Evolutionary conservation across 2,113 vertebrate genomes (phyloP).

Genomic region (Tringa solitaria): DNA sequence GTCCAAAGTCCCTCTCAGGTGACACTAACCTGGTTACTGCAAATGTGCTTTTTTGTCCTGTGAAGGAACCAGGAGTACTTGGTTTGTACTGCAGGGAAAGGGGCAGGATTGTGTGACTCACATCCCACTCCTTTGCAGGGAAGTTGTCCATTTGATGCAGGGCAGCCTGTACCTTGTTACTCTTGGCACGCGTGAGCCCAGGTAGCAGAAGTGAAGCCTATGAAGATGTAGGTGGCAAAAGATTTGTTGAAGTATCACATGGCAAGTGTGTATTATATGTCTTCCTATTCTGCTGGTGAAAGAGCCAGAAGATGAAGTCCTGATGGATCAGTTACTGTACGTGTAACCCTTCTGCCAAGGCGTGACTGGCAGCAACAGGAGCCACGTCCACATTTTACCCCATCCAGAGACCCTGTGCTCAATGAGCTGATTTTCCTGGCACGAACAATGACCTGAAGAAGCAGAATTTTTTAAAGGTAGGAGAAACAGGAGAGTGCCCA

Average conservation of each 20-base stretch:
- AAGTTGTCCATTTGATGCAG: neutral
- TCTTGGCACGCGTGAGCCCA: neutral
- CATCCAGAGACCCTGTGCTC: neutral
- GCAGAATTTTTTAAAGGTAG: neutral
- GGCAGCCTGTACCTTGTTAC: neutral
- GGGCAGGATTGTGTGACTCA: rapidly evolving
- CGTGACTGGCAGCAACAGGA: conserved; percentile 61
- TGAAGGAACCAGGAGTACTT: neutral
- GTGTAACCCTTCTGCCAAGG: conserved; percentile 29
- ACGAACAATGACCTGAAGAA: neutral
- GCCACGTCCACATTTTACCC: neutral
- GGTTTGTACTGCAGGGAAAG: neutral
- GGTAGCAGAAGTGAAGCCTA: neutral
- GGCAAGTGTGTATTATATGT: conserved; percentile 31
- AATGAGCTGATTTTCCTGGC: conserved; percentile 11
- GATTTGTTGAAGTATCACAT: conserved; percentile 49
- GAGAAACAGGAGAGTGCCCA: neutral
- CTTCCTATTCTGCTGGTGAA: neutral
- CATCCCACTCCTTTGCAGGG: neutral
- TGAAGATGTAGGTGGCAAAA: conserved; percentile 51
- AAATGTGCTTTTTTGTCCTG: neutral
- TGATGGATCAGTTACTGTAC: conserved; percentile 44
- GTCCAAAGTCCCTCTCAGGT: neutral
- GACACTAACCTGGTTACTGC: neutral
- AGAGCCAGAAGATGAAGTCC: neutral